Base-by-base conservation (phyloP, 2,113 vertebrate species). In the Naja naja region DNA sequence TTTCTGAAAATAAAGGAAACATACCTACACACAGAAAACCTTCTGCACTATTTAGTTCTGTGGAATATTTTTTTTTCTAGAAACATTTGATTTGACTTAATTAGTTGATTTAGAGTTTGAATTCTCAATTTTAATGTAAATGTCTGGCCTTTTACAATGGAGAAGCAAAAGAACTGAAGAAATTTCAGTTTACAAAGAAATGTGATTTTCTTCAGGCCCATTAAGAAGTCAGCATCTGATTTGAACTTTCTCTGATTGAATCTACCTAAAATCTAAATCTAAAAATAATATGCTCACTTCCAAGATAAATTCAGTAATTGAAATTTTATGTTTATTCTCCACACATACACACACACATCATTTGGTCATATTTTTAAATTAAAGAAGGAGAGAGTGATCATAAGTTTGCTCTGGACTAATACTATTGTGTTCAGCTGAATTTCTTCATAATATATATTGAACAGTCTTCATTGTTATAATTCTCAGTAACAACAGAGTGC, bases 181-280 rank as follows among this genome's bases (percentile, higher is more conserved):
- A 95, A 81, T 43, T 94, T 81, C 10, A 89, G n/a, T 94, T 96
- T 95, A 56, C 88, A 60, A 91, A 45, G 64, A 94, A 94, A 92
- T 3, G 55, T 89, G 20, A 93, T 94, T 93, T 95, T 53, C 89
- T 93, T 93, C 30, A 92, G 91, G 91, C 2, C 85, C 54, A 56
- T 88, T 58, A 95, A 94, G 53, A 94, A 95, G 47, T 90, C 53
- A 69, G 87, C 91, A 95, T 92, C 91, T 95, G 64, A 90, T 86
- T 86, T 54, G 92, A 25, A 92, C 92, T 93, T 4, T 14, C 1
- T 34, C 90, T 39, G 30, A 85, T 47, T 14, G 45, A 94, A 90
- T 81, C 89, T 8, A 25, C 6, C 56, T 6, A 34, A 39, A 22
- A 89, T 91, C 18, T 60, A 95, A 10, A 60, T 60, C 30, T 69